Conservation (phyloP, 2,888 invertebrate genomes). For the Coenonympha arcania region DNA sequence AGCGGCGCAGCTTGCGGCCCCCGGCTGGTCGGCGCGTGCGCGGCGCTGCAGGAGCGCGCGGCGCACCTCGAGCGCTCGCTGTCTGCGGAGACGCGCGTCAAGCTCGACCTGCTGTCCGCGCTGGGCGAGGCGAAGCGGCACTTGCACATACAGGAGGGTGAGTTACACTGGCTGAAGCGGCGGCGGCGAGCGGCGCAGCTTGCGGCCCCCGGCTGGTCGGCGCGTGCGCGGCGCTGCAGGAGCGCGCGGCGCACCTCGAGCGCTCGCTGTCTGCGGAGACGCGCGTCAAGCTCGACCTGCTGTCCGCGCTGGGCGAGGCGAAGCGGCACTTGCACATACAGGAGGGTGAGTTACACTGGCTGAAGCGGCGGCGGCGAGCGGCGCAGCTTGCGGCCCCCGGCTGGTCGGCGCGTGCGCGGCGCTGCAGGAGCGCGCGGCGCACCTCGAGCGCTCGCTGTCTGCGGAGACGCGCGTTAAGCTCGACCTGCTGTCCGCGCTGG, state of each 20-base stretch:
- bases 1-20: slow-evolving; percentile 82
- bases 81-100: slow-evolving; percentile 97
- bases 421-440: slow-evolving; percentile 92
- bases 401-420: slow-evolving; percentile 43
- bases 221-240: slow-evolving; percentile 76
- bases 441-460: slow-evolving; percentile 93
- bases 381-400: slow-evolving; percentile 77
- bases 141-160: slow-evolving; percentile 88
- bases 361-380: slow-evolving; percentile 71
- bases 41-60: slow-evolving; percentile 88
- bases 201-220: slow-evolving; percentile 65
- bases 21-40: slow-evolving; percentile 43
- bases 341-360: slow-evolving; percentile 83
- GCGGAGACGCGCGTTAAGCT: slow-evolving; percentile 98
- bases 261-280: slow-evolving; percentile 97
- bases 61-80: slow-evolving; percentile 93
- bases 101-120: slow-evolving; percentile 97
- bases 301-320: slow-evolving; percentile 96
- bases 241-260: slow-evolving; percentile 93
- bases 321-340: slow-evolving; percentile 90
- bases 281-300: slow-evolving; percentile 96
- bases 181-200: slow-evolving; percentile 80
- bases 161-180: slow-evolving; percentile 24
- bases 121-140: slow-evolving; percentile 95
- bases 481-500: slow-evolving; percentile 97